These are phyloP conservation scores for Anorthoa munda DNA, from an alignment of 2,888 invertebrate genomes.

Conservation along the genomic window DNA sequence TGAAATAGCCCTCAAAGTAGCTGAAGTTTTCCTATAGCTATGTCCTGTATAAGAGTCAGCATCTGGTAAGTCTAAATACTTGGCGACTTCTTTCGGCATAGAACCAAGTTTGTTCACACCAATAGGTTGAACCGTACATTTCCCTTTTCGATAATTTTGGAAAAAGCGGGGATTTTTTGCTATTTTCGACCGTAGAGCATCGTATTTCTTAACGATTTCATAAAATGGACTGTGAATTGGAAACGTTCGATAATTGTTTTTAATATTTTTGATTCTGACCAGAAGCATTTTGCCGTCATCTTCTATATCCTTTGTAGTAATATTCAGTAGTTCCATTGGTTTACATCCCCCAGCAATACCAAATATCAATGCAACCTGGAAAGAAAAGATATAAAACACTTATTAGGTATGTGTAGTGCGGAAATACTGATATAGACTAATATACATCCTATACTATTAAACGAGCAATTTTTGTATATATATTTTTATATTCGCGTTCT, in stretches of 20 bases:
- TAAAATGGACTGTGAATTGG: constrained; percentile 16
- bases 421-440: background rate
- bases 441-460: background rate
- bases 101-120: constrained; percentile 22
- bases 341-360: constrained; percentile 33
- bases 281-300: constrained; percentile 17
- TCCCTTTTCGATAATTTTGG: constrained; percentile 28
- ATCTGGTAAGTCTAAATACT: constrained; percentile 21
- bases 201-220: constrained; percentile 31
- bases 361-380: constrained; percentile 37
- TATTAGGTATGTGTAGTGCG: background rate
- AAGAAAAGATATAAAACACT: background rate
- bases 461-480: too few species aligned
- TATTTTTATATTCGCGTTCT: too few species aligned
- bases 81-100: constrained; percentile 38
- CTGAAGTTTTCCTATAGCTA: constrained; percentile 25
- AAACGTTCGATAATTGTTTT: constrained; percentile 6
- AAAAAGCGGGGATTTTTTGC: constrained; percentile 8
- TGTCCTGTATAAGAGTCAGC: constrained; percentile 29
- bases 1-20: background rate
- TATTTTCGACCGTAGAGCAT: constrained; percentile 10
- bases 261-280: constrained; percentile 10
- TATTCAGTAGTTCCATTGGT: constrained; percentile 19
- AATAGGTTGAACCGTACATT: constrained; percentile 24
- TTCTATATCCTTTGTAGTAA: constrained; percentile 17